Conservation (phyloP, 2,888 invertebrate genomes). For the Synergus gifuensis region DNA sequence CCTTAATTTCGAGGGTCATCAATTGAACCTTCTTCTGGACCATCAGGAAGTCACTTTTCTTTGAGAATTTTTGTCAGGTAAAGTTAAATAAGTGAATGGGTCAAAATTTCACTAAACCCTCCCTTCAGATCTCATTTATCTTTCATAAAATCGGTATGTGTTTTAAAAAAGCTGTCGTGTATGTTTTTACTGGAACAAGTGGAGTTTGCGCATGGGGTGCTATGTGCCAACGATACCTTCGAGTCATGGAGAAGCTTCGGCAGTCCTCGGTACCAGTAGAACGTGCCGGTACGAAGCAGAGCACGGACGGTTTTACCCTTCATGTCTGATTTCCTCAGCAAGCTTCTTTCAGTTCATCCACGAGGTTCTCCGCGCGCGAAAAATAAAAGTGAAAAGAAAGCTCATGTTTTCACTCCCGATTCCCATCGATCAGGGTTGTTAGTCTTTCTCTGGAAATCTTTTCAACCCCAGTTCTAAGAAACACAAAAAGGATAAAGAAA, state of each 20-base stretch:
- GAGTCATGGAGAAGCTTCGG: neutral
- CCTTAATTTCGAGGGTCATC: no score
- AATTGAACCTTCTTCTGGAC: neutral
- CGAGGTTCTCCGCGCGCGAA: slow-evolving; percentile 9
- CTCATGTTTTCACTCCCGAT: neutral
- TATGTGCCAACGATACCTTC: neutral
- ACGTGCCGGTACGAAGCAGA: slow-evolving; percentile 22
- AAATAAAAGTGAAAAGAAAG: neutral
- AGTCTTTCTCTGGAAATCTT: neutral
- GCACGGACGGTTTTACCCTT: slow-evolving; percentile 29
- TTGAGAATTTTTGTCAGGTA: neutral
- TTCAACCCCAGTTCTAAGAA: neutral
- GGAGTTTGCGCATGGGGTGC: slow-evolving; percentile 6
- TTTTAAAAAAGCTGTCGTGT: neutral
- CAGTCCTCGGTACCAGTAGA: neutral
- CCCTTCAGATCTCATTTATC: neutral
- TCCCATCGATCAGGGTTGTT: neutral
- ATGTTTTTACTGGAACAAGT: neutral
- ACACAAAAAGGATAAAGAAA: neutral
- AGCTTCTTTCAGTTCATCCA: neutral
- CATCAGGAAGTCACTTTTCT: neutral
- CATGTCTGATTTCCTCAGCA: neutral
- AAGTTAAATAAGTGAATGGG: neutral
- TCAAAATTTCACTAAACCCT: neutral
- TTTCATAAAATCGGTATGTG: neutral